These are phyloP conservation scores for Lepus europaeus DNA, from an alignment of 2,113 vertebrate species.

Conservation along the genomic window DNA sequence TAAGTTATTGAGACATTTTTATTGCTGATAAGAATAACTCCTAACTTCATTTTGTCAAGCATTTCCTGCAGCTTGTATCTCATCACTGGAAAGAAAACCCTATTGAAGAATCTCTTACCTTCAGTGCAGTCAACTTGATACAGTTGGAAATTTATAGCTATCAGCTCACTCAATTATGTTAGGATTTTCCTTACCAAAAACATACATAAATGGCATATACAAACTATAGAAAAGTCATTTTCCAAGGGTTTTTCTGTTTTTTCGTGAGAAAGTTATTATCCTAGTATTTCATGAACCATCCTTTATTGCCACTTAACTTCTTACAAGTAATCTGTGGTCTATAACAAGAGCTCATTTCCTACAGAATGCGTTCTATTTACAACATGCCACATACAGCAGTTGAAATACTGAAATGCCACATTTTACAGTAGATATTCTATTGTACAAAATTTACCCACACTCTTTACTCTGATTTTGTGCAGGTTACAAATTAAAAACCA, in stretches of 20 bases:
- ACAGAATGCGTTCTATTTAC: background rate
- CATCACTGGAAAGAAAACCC: background rate
- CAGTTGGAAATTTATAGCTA: background rate
- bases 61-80: conserved; percentile 14
- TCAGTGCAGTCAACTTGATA: background rate
- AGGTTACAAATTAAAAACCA: background rate
- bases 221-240: conserved; percentile 23
- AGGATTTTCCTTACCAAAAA: background rate
- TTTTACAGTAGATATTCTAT: background rate
- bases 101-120: background rate
- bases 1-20: background rate
- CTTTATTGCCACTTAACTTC: background rate
- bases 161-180: background rate
- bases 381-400: background rate
- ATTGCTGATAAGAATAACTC: background rate
- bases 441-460: conserved; percentile 25
- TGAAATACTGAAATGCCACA: conserved; percentile 26
- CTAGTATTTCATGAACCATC: conserved; percentile 18
- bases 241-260: background rate
- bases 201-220: conserved; percentile 3
- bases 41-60: conserved; percentile 11
- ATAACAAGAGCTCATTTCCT: conserved; percentile 41
- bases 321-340: background rate
- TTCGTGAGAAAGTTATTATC: background rate
- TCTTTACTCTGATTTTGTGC: background rate